phyloP scores from a whole-genome alignment of 2,888 invertebrate species.

The Stegana nigrithorax region DNA sequence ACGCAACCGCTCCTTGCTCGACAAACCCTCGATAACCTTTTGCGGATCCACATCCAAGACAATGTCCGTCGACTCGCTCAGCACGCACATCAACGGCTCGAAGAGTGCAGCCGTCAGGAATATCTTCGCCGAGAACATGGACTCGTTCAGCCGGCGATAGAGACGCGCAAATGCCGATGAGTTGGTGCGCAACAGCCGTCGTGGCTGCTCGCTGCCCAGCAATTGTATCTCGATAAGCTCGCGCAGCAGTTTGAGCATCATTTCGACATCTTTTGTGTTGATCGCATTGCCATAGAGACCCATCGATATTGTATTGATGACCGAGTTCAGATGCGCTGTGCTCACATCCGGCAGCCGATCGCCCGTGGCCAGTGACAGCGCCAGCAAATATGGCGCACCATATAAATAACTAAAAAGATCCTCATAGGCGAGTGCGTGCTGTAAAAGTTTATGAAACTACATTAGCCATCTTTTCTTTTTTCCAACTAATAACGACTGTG shows the following conservation, averaged over 20 bases:
- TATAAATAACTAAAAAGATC: conserved; percentile 78
- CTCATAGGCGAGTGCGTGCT: conserved; percentile 75
- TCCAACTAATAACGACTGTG: too few species aligned
- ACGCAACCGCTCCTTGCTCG: conserved; percentile 53
- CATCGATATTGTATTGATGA: conserved; percentile 69
- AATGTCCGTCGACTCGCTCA: conserved; percentile 91
- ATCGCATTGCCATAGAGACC: conserved; percentile 81
- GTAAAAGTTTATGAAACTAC: conserved; percentile 23
- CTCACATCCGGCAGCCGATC: conserved; percentile 71
- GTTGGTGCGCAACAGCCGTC: conserved; percentile 82
- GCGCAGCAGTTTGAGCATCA: conserved; percentile 74
- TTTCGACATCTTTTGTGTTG: conserved; percentile 79
- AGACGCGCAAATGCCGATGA: conserved; percentile 88
- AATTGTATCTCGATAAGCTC: conserved; percentile 81
- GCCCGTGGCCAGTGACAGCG: conserved; percentile 76
- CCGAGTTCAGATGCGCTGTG: conserved; percentile 60
- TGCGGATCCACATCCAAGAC: conserved; percentile 93
- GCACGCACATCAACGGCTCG: conserved; percentile 88
- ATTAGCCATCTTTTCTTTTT: too few species aligned
- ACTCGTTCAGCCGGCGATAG: conserved; percentile 90
- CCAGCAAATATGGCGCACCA: conserved; percentile 77
- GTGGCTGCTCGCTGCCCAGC: conserved; percentile 76
- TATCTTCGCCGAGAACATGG: conserved; percentile 89
- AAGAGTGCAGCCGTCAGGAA: conserved; percentile 94
- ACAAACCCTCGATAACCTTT: conserved; percentile 73